Evolutionary conservation across 2,888 invertebrate species (phyloP).

Genomic region (Stenichneumon culpator): DNA sequence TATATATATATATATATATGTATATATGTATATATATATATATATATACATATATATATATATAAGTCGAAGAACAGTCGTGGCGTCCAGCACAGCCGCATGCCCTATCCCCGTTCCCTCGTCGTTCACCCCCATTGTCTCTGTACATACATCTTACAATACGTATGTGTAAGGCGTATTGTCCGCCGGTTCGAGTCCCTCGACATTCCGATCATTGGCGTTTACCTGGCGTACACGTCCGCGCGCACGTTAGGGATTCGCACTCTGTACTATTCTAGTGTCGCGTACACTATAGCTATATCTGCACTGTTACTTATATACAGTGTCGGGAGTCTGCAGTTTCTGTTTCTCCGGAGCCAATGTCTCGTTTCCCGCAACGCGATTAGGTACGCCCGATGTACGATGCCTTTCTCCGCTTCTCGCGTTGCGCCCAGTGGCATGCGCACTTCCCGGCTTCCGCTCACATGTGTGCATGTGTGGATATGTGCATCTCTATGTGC

Average conservation of each 20-base stretch:
- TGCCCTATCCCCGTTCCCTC: conserved; percentile 9
- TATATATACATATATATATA: too few species aligned
- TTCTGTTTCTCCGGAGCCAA: conserved; percentile 42
- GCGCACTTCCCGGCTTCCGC: conserved; percentile 52
- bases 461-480: conserved; percentile 1
- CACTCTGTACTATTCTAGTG: conserved; percentile 49
- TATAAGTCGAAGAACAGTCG: conserved; percentile 26
- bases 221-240: conserved; percentile 52
- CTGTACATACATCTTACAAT: conserved; percentile 36
- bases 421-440: conserved; percentile 18
- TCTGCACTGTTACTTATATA: neutral
- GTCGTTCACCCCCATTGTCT: conserved; percentile 53
- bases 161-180: conserved; percentile 39
- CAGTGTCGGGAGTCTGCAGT: neutral
- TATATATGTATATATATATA: too few species aligned
- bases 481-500: neutral
- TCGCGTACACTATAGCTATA: neutral
- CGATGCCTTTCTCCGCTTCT: conserved; percentile 55
- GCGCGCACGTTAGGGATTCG: conserved; percentile 52
- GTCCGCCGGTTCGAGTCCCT: conserved; percentile 46
- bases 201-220: conserved; percentile 65
- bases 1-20: too few species aligned
- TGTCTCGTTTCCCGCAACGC: conserved; percentile 58
- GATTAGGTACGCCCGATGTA: conserved; percentile 63
- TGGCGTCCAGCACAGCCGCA: conserved; percentile 20